Evolutionary conservation across 2,797 vertebrate genomes (phyloP).

Genomic region (Hyperoplus immaculatus): DNA sequence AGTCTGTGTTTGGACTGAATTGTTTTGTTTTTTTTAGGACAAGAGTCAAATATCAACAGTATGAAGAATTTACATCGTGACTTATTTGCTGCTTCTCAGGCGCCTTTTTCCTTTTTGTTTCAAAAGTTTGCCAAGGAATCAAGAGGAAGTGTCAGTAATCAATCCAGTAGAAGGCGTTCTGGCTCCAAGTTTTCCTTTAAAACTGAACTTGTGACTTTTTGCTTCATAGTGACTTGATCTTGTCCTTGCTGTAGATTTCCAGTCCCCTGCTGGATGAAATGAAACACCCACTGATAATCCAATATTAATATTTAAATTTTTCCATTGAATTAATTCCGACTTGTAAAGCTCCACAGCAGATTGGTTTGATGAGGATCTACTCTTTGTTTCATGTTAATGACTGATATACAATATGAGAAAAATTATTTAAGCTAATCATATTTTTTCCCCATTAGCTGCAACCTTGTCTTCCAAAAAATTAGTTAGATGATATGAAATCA

Average conservation of each 20-base stretch:
- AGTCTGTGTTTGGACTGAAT: too few relatives aligned
- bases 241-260: conserved; percentile 4
- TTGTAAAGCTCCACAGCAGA: conserved; percentile 38
- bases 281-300: conserved; percentile 17
- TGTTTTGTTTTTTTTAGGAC: neutral
- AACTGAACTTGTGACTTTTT: neutral
- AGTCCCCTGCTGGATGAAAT: conserved; percentile 20
- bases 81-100: neutral
- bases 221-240: conserved; percentile 2
- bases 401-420: conserved; percentile 24
- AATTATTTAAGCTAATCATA: conserved; percentile 49
- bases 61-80: neutral
- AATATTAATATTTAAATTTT: conserved; percentile 30
- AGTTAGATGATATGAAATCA: conserved; percentile 39
- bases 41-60: neutral
- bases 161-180: neutral
- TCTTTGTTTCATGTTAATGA: conserved; percentile 56
- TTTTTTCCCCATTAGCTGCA: conserved; percentile 55
- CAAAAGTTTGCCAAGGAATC: neutral
- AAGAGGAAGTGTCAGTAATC: neutral
- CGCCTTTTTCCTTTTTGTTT: neutral
- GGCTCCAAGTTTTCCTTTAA: neutral
- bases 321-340: conserved; percentile 33
- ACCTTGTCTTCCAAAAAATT: conserved; percentile 46
- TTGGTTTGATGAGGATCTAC: conserved; percentile 49